A percentile compares a stretch with the other conserved stretches of the same genome.
Evolutionary conservation across 2,113 vertebrate genomes (phyloP).

Genomic region (Athene noctua): DNA sequence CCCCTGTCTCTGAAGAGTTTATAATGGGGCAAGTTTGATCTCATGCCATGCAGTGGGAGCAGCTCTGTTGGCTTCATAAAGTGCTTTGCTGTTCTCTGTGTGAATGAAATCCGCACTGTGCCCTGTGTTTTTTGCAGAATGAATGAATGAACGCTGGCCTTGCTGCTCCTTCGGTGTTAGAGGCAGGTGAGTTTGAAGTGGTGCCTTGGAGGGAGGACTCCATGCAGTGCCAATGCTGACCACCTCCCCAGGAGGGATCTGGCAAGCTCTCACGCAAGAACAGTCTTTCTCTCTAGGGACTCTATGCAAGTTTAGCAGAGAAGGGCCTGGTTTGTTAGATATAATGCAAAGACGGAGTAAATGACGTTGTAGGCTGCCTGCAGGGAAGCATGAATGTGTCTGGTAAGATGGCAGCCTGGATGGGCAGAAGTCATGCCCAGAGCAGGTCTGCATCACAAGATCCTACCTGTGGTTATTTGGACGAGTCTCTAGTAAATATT

Average conservation of each 20-base stretch:
- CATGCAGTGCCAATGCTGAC: accelerated
- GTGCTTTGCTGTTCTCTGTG: neutral
- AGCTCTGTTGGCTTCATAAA: constrained; percentile 8
- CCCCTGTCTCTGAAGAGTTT: neutral
- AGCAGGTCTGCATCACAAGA: accelerated
- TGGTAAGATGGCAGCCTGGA: neutral
- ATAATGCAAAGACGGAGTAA: neutral
- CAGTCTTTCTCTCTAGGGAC: neutral
- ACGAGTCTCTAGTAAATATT: neutral
- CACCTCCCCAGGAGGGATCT: neutral
- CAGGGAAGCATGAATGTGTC: neutral
- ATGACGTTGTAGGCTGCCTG: neutral
- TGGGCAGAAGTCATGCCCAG: neutral
- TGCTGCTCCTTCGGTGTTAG: neutral
- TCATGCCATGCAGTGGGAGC: neutral
- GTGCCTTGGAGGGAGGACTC: neutral
- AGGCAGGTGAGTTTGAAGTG: neutral
- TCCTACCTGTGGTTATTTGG: neutral
- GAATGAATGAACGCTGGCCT: neutral
- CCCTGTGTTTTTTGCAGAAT: neutral
- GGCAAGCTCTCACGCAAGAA: accelerated
- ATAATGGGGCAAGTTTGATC: constrained; percentile 19
- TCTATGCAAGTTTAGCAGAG: neutral
- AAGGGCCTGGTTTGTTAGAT: neutral
- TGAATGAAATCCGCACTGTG: neutral